phyloP scores from a whole-genome alignment of 2,113 vertebrate genomes.

The Tyrannus savana region DNA sequence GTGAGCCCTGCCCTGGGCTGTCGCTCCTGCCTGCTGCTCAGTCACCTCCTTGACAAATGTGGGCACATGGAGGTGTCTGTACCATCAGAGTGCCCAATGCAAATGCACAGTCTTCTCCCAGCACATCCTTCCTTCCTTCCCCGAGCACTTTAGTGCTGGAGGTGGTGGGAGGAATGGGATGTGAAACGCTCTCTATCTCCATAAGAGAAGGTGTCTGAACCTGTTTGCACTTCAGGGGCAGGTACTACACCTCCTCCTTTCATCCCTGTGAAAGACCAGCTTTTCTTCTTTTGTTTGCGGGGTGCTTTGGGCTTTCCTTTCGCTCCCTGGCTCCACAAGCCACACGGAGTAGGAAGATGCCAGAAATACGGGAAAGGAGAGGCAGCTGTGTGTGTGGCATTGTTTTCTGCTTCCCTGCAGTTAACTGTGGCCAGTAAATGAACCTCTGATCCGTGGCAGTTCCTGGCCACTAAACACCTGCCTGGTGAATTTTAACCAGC shows the following conservation, averaged over 20 bases:
- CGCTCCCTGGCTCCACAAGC: not conserved
- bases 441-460: not conserved
- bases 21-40: not conserved
- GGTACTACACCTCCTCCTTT: not conserved
- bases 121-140: not conserved
- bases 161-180: not conserved
- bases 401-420: not conserved
- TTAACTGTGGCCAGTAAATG: not conserved
- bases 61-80: not conserved
- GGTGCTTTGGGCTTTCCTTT: not conserved
- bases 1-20: not conserved
- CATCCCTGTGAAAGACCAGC: not conserved
- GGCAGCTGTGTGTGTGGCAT: not conserved
- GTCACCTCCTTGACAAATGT: not conserved
- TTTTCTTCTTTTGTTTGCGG: constrained; percentile 17
- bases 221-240: not conserved
- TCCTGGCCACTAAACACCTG: not conserved
- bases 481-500: not conserved
- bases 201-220: not conserved
- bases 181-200: not conserved
- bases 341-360: not conserved
- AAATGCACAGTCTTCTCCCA: not conserved
- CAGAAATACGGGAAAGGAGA: not conserved
- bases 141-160: not conserved
- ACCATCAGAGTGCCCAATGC: not conserved